Percentiles rank a stretch among this genome's conserved stretches.
phyloP scores from a whole-genome alignment of 2,113 vertebrate genomes.

The Pseudorectes ferrugineus region DNA sequence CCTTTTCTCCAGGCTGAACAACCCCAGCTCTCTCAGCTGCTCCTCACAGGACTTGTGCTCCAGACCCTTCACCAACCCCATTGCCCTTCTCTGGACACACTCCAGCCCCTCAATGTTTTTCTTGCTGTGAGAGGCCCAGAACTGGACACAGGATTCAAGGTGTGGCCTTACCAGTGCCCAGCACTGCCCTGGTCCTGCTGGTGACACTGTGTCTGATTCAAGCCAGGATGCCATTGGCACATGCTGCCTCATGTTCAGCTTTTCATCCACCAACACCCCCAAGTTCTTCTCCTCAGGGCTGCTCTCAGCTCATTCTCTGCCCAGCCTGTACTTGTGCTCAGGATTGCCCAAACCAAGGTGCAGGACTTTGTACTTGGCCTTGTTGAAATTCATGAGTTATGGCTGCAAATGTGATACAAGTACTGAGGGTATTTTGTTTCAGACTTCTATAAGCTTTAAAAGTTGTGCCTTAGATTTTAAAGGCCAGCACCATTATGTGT shows the following conservation, averaged over 20 bases:
- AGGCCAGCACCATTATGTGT: not conserved
- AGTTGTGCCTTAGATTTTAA: not conserved
- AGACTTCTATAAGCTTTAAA: not conserved
- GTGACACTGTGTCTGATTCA: too few relatives aligned
- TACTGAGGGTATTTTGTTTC: not conserved
- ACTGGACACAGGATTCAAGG: rapidly evolving
- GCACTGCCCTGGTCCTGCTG: not conserved
- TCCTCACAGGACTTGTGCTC: not conserved
- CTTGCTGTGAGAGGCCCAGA: not conserved
- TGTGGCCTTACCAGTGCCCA: not conserved
- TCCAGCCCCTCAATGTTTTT: not conserved
- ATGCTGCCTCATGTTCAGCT: not conserved
- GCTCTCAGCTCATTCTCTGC: not conserved
- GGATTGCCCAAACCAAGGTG: not conserved
- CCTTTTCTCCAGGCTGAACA: not conserved
- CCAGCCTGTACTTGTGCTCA: not conserved
- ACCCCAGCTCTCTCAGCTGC: not conserved
- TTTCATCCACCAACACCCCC: not conserved
- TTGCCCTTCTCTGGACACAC: rapidly evolving
- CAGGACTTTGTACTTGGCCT: not conserved
- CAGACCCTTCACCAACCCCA: not conserved
- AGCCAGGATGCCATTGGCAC: not conserved
- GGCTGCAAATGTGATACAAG: not conserved
- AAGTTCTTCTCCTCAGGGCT: not conserved
- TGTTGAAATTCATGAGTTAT: not conserved